Evolutionary conservation across 2,113 vertebrate genomes (phyloP), one percentile per base, ranked within the genome.

Genomic region (Taurulus bubalis): DNA sequence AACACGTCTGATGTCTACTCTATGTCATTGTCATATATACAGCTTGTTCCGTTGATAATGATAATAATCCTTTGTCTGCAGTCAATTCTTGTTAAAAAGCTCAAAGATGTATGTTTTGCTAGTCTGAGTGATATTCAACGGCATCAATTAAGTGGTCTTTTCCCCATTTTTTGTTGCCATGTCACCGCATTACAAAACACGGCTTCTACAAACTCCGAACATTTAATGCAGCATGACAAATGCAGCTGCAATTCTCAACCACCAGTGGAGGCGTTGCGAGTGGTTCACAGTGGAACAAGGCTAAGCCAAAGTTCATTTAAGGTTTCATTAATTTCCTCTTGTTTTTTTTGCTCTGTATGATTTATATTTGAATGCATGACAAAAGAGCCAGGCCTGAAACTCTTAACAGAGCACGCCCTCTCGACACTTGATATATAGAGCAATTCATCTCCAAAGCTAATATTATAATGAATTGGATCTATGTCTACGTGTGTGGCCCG

Each of bases 401-500:
- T 49, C 82, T 66, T 82, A 8, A 47, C 40, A 0, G 15, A 84
- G 77, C 67, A 64, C 59, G 34, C 67, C 86, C 73, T 65, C 59
- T 8, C 32, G 71, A 87, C 81, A 89, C 75, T 79, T 84, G 83
- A 90, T 90, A 80, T 77, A 75, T 82, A 30, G 77, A 86, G 79
- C 75, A 30, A 87, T 87, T 66, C 77, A 63, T 88, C 83, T 90
- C 85, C 87, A 87, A 82, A 88, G 85, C 84, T 86, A 90, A 89
- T 92, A 86, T 87, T 80, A 15, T 88, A 91, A 91, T 89, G 81
- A 91, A 86, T 75, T 75, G 84, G 79, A 87, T 90, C 71, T 83
- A 81, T 82, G 77, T 84, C 77, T 82, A 30, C 38, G 75, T 90
- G 87, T 91, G 89, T 88, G 84, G 87, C 70, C 86, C 74, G 12